A percentile compares a stretch with the other conserved stretches of the same genome.
These are phyloP conservation scores for Percopsis transmontana DNA, from an alignment of 2,113 vertebrate species.

Conservation along the genomic window DNA sequence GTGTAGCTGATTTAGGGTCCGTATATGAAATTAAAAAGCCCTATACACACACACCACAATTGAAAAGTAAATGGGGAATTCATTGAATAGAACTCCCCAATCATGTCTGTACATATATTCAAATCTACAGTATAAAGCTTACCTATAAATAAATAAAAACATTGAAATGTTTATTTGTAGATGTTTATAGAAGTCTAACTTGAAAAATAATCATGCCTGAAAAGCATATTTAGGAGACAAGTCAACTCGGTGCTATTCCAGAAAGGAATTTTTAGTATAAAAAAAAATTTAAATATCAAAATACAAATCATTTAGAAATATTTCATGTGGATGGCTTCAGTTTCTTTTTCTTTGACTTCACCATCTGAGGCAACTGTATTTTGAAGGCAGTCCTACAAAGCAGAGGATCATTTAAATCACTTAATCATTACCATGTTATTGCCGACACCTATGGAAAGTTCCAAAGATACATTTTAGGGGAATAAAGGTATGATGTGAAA, in stretches of 20 bases:
- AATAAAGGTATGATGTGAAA: background rate
- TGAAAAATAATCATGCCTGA: background rate
- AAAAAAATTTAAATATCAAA: slow-evolving; percentile 11
- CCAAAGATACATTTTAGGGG: no score
- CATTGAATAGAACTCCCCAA: no score
- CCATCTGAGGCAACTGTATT: slow-evolving; percentile 92
- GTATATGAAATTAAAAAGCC: no score
- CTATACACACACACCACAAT: no score
- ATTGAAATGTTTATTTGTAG: no score
- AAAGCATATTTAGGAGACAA: background rate
- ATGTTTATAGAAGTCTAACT: no score
- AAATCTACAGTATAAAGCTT: background rate
- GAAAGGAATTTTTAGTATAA: background rate
- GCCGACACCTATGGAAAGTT: no score
- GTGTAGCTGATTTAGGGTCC: no score
- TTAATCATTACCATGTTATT: background rate
- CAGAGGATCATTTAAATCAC: background rate
- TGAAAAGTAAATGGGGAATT: no score
- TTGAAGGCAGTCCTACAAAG: slow-evolving; percentile 92
- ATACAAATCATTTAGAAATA: background rate
- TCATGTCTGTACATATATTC: background rate
- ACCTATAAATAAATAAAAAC: background rate
- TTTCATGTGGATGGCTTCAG: slow-evolving; percentile 78
- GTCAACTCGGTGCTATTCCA: background rate
- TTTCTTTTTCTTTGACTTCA: slow-evolving; percentile 97